These are phyloP conservation scores for Hemibagrus guttatus DNA, from an alignment of 2,797 vertebrate species.

Conservation along the genomic window DNA sequence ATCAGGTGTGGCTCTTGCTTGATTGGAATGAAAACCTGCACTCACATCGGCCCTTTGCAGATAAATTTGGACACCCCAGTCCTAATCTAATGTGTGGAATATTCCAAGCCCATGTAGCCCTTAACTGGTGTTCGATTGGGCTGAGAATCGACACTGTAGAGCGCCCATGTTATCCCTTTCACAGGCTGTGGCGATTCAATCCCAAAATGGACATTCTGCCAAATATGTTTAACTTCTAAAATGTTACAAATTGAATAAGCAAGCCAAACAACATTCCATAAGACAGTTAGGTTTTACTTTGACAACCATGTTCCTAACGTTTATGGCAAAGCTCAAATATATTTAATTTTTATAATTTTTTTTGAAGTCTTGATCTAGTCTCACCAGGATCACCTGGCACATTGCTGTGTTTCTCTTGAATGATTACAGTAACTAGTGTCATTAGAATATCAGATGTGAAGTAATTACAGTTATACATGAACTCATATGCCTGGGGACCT, in stretches of 20 bases:
- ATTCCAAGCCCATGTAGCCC: neutral
- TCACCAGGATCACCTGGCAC: constrained; percentile 10
- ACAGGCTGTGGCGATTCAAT: neutral
- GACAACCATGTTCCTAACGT: neutral
- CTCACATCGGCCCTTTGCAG: no score
- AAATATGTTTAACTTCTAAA: neutral
- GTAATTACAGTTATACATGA: constrained; percentile 20
- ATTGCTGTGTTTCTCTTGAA: neutral
- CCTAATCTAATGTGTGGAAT: neutral
- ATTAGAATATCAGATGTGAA: constrained; percentile 26
- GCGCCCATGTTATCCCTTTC: neutral
- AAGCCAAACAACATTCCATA: constrained; percentile 8
- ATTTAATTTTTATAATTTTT: no score
- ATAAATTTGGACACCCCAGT: no score
- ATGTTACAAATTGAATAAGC: neutral
- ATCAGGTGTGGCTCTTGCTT: no score
- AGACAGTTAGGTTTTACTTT: constrained; percentile 4
- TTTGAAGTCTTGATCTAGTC: neutral
- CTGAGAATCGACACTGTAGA: neutral
- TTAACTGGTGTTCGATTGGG: neutral
- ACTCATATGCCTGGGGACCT: constrained; percentile 5
- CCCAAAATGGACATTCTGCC: neutral
- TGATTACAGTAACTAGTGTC: constrained; percentile 1
- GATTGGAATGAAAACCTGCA: no score
- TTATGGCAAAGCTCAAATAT: neutral